A percentile compares a stretch with the other conserved stretches of the same genome.
These are phyloP conservation scores for Ctenoplectra terminalis DNA, from an alignment of 1,140 invertebrate species.

Conservation along the genomic window DNA sequence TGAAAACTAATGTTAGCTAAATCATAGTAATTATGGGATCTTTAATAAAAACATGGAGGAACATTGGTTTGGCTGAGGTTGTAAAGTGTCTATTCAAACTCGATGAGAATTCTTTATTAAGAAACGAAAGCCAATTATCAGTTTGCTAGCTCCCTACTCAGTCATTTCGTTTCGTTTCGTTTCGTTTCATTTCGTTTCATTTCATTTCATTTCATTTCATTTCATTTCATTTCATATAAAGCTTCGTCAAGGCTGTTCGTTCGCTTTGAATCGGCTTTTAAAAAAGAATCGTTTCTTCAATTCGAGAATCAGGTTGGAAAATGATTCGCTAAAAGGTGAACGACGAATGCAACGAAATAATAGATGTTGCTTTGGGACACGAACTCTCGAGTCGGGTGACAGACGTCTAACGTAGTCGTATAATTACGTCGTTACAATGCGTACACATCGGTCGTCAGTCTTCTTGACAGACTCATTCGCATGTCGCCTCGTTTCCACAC, in stretches of 20 bases:
- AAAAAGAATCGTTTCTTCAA: background rate
- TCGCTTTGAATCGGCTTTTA: background rate
- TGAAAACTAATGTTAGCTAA: background rate
- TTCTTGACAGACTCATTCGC: slow-evolving; percentile 46
- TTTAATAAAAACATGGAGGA: slow-evolving; percentile 17
- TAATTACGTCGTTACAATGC: slow-evolving; percentile 48
- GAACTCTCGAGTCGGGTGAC: slow-evolving; percentile 1
- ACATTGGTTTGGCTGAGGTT: background rate
- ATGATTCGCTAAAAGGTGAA: background rate
- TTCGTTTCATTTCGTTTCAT: too few relatives aligned
- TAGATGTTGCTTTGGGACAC: background rate
- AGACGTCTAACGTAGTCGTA: slow-evolving; percentile 23
- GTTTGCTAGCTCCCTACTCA: background rate
- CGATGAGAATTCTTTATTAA: background rate
- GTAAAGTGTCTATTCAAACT: background rate
- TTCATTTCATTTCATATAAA: too few relatives aligned
- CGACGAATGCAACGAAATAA: background rate
- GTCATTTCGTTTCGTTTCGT: too few relatives aligned
- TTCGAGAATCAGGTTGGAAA: background rate
- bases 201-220: too few relatives aligned
- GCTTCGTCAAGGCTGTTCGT: background rate
- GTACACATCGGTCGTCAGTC: slow-evolving; percentile 52
- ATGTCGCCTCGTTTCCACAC: slow-evolving; percentile 26
- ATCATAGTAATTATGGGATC: background rate
- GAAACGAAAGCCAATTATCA: background rate